These are phyloP conservation scores for Lethenteron reissneri DNA, from an alignment of 2,113 vertebrate genomes.

Conservation along the genomic window DNA sequence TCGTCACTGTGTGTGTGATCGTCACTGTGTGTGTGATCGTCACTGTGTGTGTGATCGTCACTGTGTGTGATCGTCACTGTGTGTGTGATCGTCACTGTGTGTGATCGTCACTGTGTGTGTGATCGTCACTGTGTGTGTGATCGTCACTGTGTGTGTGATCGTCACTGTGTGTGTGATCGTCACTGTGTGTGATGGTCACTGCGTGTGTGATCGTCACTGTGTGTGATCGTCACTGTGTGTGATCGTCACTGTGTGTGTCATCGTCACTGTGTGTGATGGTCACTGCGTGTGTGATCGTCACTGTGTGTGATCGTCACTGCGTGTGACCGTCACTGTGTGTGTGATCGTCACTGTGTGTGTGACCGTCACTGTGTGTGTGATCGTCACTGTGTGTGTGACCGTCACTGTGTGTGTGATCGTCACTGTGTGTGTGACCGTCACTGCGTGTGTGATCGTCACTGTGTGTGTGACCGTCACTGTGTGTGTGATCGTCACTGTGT, in stretches of 20 bases:
- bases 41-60: not conserved
- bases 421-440: no score
- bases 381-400: not conserved
- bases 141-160: not conserved
- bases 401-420: not conserved
- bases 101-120: not conserved
- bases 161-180: not conserved
- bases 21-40: not conserved
- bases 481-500: not conserved
- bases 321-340: not conserved
- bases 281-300: no score
- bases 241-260: not conserved
- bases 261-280: no score
- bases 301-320: not conserved
- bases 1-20: no score
- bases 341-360: no score
- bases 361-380: no score
- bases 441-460: not conserved
- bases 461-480: not conserved
- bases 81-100: not conserved
- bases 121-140: no score
- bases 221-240: not conserved
- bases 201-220: no score
- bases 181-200: no score
- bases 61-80: no score